Evolutionary conservation across 2,113 vertebrate genomes (phyloP).

Genomic region (Telmatochromis sp.): DNA sequence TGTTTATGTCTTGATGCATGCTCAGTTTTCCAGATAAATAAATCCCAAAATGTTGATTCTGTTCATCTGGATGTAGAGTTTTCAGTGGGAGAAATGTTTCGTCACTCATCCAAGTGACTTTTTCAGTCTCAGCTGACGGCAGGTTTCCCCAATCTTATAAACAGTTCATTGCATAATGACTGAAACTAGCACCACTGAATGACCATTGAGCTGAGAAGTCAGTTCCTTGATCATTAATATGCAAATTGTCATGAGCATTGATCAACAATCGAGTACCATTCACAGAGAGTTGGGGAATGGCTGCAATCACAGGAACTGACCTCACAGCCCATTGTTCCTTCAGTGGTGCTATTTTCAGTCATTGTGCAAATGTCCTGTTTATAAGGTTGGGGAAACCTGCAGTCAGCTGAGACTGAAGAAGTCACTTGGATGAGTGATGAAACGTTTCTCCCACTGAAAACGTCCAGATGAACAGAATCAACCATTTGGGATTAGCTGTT

Average conservation of each 20-base stretch:
- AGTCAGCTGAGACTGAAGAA: not conserved
- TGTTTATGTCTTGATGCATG: not conserved
- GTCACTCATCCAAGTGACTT: not conserved
- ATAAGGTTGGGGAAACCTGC: fast-evolving
- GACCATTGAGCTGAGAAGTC: not conserved
- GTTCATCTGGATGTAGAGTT: not conserved
- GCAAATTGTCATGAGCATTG: not conserved
- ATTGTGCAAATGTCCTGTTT: not conserved
- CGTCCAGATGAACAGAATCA: not conserved
- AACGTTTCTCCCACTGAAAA: not conserved
- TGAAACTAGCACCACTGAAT: not conserved
- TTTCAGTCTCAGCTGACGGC: not conserved
- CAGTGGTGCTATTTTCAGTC: not conserved
- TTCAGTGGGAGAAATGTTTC: not conserved
- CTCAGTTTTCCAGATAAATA: not conserved
- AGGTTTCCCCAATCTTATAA: not conserved
- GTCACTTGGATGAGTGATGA: fast-evolving
- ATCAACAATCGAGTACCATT: not conserved
- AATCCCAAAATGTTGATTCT: not conserved
- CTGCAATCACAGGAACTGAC: not conserved
- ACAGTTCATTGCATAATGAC: not conserved
- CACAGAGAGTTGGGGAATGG: not conserved
- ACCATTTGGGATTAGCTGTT: not conserved
- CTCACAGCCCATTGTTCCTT: not conserved
- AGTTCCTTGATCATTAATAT: not conserved